A percentile compares a stretch with the other conserved stretches of the same genome.
These are phyloP conservation scores for Alcis repandata DNA, from an alignment of 2,888 invertebrate genomes.

Conservation along the genomic window DNA sequence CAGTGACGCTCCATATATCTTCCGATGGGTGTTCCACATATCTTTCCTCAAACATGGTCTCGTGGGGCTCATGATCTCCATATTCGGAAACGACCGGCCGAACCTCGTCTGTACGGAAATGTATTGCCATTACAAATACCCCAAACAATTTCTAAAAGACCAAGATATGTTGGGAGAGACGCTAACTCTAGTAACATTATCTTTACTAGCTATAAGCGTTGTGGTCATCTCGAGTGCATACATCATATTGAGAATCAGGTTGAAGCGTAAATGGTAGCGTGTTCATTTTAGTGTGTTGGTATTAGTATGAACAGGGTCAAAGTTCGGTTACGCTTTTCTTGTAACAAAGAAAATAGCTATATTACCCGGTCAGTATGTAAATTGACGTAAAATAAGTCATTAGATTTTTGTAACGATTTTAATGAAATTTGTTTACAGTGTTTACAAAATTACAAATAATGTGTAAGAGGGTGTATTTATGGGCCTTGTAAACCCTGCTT, in stretches of 20 bases:
- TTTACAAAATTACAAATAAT: neutral
- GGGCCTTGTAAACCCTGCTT: too few relatives aligned
- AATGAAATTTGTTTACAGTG: neutral
- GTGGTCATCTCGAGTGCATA: conserved; percentile 89
- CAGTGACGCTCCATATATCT: conserved; percentile 91
- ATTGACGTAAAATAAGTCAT: neutral
- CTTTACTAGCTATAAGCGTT: conserved; percentile 88
- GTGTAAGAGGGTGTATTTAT: too few relatives aligned
- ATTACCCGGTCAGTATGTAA: neutral
- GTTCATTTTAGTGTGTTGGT: conserved; percentile 5
- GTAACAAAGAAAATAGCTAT: neutral
- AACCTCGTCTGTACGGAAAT: conserved; percentile 91
- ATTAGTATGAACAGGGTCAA: conserved; percentile 21
- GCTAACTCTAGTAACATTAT: conserved; percentile 88
- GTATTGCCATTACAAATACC: conserved; percentile 91
- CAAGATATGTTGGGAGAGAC: conserved; percentile 90
- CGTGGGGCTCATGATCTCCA: conserved; percentile 92
- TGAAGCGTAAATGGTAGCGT: conserved; percentile 83
- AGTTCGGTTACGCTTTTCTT: conserved; percentile 8
- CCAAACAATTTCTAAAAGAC: conserved; percentile 90
- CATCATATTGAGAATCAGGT: conserved; percentile 88
- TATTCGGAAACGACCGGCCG: conserved; percentile 93
- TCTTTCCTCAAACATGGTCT: conserved; percentile 96
- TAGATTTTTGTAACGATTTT: neutral
- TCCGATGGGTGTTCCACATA: conserved; percentile 94